phyloP scores from a whole-genome alignment of 2,888 invertebrate species.

The Exephanes ischioxanthus region DNA sequence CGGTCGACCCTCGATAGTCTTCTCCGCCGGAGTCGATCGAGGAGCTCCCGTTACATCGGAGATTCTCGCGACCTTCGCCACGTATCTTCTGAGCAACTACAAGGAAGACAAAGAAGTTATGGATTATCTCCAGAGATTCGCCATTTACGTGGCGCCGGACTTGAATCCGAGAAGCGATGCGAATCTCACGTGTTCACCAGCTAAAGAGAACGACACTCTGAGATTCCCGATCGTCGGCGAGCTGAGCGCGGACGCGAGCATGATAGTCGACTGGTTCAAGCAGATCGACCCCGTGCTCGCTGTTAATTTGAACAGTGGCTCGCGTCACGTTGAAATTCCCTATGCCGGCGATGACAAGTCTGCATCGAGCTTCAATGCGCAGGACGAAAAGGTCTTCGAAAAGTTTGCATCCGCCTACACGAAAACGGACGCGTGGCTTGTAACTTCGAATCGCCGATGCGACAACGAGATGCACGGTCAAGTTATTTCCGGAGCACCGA shows the following conservation, averaged over 20 bases:
- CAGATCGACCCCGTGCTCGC: conserved; percentile 77
- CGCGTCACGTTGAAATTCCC: conserved; percentile 81
- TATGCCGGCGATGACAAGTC: conserved; percentile 72
- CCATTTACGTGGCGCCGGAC: conserved; percentile 80
- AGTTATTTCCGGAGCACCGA: conserved; percentile 68
- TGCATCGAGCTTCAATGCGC: neutral
- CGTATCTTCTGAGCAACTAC: conserved; percentile 77
- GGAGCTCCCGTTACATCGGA: conserved; percentile 80
- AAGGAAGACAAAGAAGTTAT: conserved; percentile 72
- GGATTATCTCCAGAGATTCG: conserved; percentile 76
- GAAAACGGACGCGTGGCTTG: conserved; percentile 74
- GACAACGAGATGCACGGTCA: conserved; percentile 68
- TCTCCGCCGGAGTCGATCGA: conserved; percentile 78
- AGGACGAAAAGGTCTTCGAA: conserved; percentile 76
- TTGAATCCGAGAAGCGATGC: conserved; percentile 74
- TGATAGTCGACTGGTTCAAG: conserved; percentile 79
- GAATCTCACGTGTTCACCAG: conserved; percentile 73
- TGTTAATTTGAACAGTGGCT: conserved; percentile 81
- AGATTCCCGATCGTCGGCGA: conserved; percentile 73
- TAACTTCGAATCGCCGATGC: conserved; percentile 71
- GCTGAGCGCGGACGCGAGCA: conserved; percentile 71
- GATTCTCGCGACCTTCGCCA: conserved; percentile 78
- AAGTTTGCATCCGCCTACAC: conserved; percentile 76
- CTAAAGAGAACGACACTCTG: conserved; percentile 61
- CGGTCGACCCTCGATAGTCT: conserved; percentile 78